Percentiles rank a stretch among this genome's conserved stretches.
Conservation (phyloP, 2,113 vertebrate genomes). For the Cephalophus harveyi region DNA sequence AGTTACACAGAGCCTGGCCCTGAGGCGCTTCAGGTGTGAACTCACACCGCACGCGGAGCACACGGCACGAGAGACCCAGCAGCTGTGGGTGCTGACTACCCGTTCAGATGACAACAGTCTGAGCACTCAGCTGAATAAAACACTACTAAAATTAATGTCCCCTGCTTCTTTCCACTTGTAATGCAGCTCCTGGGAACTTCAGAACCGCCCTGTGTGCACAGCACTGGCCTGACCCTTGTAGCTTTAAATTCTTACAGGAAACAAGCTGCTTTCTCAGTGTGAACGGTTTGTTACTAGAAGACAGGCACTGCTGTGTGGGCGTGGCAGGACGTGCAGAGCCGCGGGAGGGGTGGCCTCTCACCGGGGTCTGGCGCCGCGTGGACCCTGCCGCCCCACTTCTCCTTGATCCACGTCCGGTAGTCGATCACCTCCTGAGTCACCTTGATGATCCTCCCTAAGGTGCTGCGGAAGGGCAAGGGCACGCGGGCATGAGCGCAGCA, state of each 20-base stretch:
- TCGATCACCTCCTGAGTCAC: slow-evolving; percentile 97
- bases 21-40: accelerated
- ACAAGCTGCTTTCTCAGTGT: neutral
- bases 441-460: slow-evolving; percentile 96
- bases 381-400: slow-evolving; percentile 87
- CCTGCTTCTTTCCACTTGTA: neutral
- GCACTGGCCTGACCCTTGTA: neutral
- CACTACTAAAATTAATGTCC: neutral
- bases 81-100: too few species aligned
- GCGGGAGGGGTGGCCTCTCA: slow-evolving; percentile 39
- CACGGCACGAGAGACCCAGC: accelerated
- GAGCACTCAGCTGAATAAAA: neutral
- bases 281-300: accelerated
- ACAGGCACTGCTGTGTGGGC: accelerated
- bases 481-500: accelerated
- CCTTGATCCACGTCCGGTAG: slow-evolving; percentile 95
- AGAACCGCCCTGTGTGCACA: accelerated
- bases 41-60: neutral
- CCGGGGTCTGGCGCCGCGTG: slow-evolving; percentile 76
- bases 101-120: neutral
- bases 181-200: neutral
- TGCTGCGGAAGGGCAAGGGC: slow-evolving; percentile 80
- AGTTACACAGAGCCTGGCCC: neutral
- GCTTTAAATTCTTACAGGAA: neutral
- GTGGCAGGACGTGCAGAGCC: accelerated